Evolutionary conservation across 2,888 invertebrate genomes (phyloP).

Genomic region (Temnothorax unifasciatus): DNA sequence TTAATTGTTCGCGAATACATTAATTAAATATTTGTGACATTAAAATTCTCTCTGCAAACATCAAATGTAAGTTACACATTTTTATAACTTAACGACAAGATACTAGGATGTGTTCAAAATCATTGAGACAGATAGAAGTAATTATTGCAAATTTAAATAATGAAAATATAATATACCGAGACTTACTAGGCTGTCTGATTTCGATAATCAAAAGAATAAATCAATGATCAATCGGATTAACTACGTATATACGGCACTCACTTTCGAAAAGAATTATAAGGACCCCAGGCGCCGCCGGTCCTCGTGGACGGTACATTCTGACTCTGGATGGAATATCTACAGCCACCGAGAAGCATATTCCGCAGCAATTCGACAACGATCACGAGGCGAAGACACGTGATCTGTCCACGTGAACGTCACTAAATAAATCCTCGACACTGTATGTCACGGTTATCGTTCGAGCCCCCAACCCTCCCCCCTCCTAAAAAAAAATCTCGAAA

Average conservation of each 20-base stretch:
- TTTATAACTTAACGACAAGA: not conserved
- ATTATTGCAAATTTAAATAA: not conserved
- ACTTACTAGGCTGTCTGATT: not conserved
- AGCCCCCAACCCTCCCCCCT: not conserved
- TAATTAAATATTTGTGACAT: not conserved
- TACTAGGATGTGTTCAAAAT: not conserved
- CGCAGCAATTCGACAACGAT: constrained; percentile 63
- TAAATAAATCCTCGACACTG: constrained; percentile 13
- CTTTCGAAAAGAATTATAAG: constrained; percentile 83
- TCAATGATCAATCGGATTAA: not conserved
- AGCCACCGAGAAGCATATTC: constrained; percentile 83
- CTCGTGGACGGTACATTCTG: constrained; percentile 80
- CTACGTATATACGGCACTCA: constrained; percentile 74
- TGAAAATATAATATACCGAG: not conserved
- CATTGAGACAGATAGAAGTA: not conserved
- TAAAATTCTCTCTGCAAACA: not conserved
- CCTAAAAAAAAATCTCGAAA: not conserved
- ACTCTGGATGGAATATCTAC: constrained; percentile 79
- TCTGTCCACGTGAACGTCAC: constrained; percentile 24
- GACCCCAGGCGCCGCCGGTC: constrained; percentile 81
- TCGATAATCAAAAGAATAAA: not conserved
- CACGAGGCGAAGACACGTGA: constrained; percentile 37
- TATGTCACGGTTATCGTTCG: not conserved
- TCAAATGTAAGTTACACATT: not conserved
- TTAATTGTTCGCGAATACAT: not conserved